Evolutionary conservation across 2,888 invertebrate genomes (phyloP), one percentile per base, ranked within the genome.

Genomic region (Tanypteryx hageni): DNA sequence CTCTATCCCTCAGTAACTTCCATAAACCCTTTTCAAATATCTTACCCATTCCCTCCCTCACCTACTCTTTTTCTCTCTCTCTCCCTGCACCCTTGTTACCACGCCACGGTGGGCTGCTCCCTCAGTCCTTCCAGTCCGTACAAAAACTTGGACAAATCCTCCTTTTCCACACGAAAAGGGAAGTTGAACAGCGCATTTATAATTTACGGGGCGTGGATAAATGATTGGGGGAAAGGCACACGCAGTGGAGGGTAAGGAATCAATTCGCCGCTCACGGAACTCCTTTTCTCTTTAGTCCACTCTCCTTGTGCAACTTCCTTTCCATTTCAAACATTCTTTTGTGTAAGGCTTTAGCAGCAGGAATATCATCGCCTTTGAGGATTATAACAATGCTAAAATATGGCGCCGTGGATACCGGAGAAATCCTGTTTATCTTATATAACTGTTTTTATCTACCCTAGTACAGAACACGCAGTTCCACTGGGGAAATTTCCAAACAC

Each of bases 61-160:
- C 27, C 76, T 76, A 76, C 22, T 27, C 22, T 13, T 27, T 27
- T 68, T 3, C 64, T 11, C 64, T 27, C 22, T 76, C 10, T n/a
- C 76, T 76, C 27, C 76, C 27, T 76, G 27, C 76, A 22, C 11
- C 76, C 64, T 7, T 64, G 64, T 14, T n/a, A n/a, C 64, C 64
- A 64, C 64, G 44, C 44, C 44, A 44, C 44, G 44, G 44, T 44
- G 44, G 44, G 44, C 44, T 44, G 44, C 44, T 44, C 76, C 27
- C 76, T 76, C 76, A 76, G 76, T 44, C 44, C 44, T 5, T 44
- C 44, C 44, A 44, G 44, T 44, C 44, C 44, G 44, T 5, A 76
- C 76, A 76, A 76, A 76, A 76, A 76, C 22, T 76, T 76, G 27
- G 76, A 76, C 76, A 76, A 76, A 76, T 76, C 76, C 76, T 76